Evolutionary conservation across 2,113 vertebrate genomes (phyloP), one percentile per base, ranked within the genome.

Genomic region (Syngnathoides biaculeatus): DNA sequence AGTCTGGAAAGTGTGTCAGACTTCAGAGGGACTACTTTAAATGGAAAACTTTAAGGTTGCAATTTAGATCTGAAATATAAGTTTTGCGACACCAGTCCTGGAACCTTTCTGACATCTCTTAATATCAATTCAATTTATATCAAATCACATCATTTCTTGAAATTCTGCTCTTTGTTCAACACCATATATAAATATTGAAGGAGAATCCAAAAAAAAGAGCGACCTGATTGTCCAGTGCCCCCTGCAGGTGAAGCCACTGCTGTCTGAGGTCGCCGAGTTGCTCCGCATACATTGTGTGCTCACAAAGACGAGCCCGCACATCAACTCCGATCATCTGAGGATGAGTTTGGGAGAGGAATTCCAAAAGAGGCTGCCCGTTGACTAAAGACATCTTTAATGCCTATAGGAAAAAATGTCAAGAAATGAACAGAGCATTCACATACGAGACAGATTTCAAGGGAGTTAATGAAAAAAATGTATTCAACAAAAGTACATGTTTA

Each of bases 301-400:
- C 89, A 0, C 90, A 91, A 4, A 89, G 74, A 47, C 90, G 89
- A 73, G 89, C 88, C 70, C 90, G 87, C 19, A 92, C 81, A 0
- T 94, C 91, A 10, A 76, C 86, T 58, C 85, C 92, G 62, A 85
- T 84, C 56, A 86, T 76, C 80, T 90, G 92, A 73, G 93, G 89
- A 26, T 93, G 79, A 0, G 94, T 93, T 87, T 98, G 93, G 83
- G 94, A 95, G 67, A 98, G 91, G 73, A 92, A 94, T 69, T 98
- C 94, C 0, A 96, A 88, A 1, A 91, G 84, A 75, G 92, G 91
- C 73, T 96, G 94, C 38, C 90, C 93, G 0, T 88, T 92, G 78
- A 84, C 84, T 85, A 93, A 74, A 77, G 94, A 93, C 78, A 90
- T 90, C 84, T 91, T 88, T 40, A 90, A 88, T 60, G 81, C 93